Evolutionary conservation across 1,140 invertebrate species (phyloP), one percentile per base, ranked within the genome.

Genomic region (Oreohelix idahoensis): DNA sequence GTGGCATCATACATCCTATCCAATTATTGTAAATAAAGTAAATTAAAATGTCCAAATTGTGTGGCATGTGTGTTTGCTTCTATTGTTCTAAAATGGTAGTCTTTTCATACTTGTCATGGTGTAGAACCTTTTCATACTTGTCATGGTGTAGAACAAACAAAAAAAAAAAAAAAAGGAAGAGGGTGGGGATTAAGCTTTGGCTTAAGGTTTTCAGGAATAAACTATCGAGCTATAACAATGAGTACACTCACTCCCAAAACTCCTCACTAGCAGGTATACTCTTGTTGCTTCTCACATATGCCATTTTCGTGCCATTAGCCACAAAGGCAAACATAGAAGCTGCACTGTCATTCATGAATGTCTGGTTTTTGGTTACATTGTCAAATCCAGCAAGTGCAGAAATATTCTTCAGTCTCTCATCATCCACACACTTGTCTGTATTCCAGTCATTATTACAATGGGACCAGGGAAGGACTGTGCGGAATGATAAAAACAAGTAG

Each of bases 401-500:
- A 10, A 26, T 4, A 51, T 76, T 76, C 15, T 51, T 76, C 39
- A 51, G 15, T 13, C 45, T 49, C 20, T 29, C 51, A 74, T 35
- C 23, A 69, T 89, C 88, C 0, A 88, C 81, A 70, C 90, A 91
- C 26, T 80, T 83, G 17, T 83, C 88, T 79, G 96, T 96, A 90
- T 98, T 97, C 97, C 97, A 98, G 78, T 95, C 94, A 89, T 98
- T 96, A 49, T 94, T 94, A 91, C 97, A 99, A 81, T 69, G 49
- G 13, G 84, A 83, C 88, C 89, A 90, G 0, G 88, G 89, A 58
- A 90, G 66, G 13, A 79, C 83, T 10, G 86, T 39, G 23, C 58
- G 95, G 90, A 98, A 97, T 20, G 97, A 97, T 53, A 96, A 95
- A 87, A 97, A 96, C 89, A 98, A 96, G 92, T 98, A 98, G 92